phyloP scores from a whole-genome alignment of 2,888 invertebrate species.

The Spisula solida region DNA sequence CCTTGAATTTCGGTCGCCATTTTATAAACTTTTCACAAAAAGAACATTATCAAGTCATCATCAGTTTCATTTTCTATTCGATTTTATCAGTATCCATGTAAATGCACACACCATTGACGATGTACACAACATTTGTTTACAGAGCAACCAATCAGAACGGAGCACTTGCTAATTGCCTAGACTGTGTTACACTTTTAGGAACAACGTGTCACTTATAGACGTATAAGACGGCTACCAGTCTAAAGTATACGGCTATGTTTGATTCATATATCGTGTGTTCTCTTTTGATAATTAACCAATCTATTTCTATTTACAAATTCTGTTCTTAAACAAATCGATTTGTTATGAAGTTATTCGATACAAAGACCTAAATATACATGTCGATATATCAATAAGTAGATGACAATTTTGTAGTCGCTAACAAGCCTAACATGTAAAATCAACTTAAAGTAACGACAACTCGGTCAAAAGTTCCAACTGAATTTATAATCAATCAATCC shows the following conservation, averaged over 20 bases:
- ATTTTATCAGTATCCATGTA: slow-evolving; percentile 73
- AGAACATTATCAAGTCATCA: neutral
- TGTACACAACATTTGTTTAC: slow-evolving; percentile 77
- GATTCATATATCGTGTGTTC: neutral
- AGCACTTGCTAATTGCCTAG: slow-evolving; percentile 32
- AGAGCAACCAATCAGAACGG: slow-evolving; percentile 64
- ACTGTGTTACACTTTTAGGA: neutral
- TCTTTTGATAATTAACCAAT: neutral
- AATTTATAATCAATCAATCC: too few relatives aligned
- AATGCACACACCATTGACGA: slow-evolving; percentile 66
- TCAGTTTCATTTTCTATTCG: slow-evolving; percentile 33
- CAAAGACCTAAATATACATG: too few relatives aligned
- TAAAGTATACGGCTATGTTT: neutral
- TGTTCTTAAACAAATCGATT: too few relatives aligned
- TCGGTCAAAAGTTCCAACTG: too few relatives aligned
- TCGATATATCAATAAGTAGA: too few relatives aligned
- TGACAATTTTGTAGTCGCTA: too few relatives aligned
- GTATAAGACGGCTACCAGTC: slow-evolving; percentile 15
- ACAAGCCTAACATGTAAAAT: too few relatives aligned
- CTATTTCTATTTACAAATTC: neutral
- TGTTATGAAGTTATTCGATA: too few relatives aligned
- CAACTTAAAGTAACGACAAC: too few relatives aligned
- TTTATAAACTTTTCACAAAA: slow-evolving; percentile 43
- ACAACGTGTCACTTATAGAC: neutral
- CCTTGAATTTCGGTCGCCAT: slow-evolving; percentile 75